Evolutionary conservation across 2,797 vertebrate genomes (phyloP).

Genomic region (Phaenicophaeus curvirostris): DNA sequence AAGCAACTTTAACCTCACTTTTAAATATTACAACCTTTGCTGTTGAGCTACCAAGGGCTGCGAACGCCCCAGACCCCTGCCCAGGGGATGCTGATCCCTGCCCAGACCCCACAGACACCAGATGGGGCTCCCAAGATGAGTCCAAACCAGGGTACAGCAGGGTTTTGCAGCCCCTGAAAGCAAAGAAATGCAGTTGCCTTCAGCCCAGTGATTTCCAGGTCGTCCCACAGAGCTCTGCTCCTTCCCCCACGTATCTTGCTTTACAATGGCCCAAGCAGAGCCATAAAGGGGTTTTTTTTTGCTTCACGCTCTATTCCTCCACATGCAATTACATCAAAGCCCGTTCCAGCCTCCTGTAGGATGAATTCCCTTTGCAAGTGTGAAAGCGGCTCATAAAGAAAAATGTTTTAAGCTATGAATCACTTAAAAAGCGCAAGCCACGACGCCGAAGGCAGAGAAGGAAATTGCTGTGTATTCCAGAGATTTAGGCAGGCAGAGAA

Average conservation of each 20-base stretch:
- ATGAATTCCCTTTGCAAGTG: neutral
- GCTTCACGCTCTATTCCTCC: neutral
- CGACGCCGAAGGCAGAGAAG: neutral
- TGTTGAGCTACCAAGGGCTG: neutral
- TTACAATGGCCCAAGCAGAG: neutral
- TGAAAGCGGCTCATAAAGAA: constrained; percentile 29
- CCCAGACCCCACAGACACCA: neutral
- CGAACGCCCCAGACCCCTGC: neutral
- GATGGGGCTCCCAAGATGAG: neutral
- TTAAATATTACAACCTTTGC: neutral
- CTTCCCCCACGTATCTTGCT: neutral
- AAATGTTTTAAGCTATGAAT: constrained; percentile 6
- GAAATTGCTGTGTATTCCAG: fast-evolving
- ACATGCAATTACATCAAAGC: neutral
- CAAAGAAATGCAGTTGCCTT: neutral
- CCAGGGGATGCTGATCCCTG: neutral
- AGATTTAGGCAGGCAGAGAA: neutral
- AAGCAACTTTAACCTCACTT: neutral
- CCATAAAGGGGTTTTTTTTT: neutral
- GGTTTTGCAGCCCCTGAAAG: neutral
- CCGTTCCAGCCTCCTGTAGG: neutral
- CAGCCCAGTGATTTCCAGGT: neutral
- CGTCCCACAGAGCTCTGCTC: neutral
- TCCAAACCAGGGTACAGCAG: neutral
- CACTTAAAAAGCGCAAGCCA: neutral